Conservation (phyloP, 2,797 vertebrate species). For the Micrastur ruficollis region DNA sequence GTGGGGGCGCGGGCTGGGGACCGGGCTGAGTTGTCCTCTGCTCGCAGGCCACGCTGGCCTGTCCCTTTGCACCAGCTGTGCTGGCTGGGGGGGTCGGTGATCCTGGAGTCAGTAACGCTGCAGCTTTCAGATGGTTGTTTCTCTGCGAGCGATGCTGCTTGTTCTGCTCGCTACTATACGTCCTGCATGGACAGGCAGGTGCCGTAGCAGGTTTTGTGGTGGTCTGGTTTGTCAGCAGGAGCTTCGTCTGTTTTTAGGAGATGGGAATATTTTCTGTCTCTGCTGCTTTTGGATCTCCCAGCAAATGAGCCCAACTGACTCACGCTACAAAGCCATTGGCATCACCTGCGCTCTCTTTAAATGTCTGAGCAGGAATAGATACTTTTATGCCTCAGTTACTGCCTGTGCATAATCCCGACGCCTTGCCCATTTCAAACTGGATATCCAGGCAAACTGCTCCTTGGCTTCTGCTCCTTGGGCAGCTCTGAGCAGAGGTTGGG, state of each 20-base stretch:
- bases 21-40: background rate
- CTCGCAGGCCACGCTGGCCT: background rate
- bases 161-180: background rate
- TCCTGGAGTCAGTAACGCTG: background rate
- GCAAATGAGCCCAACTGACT: background rate
- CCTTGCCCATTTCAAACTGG: background rate
- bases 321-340: background rate
- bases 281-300: background rate
- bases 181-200: background rate
- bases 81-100: accelerated
- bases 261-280: background rate
- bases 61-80: background rate
- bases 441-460: background rate
- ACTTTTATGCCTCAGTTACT: background rate
- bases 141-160: background rate
- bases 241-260: background rate
- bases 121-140: background rate
- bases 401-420: background rate
- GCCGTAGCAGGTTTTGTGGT: background rate
- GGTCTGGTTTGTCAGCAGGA: background rate
- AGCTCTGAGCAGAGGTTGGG: background rate
- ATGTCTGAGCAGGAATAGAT: background rate
- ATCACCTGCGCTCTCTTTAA: background rate
- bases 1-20: background rate
- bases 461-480: background rate